A percentile compares a stretch with the other conserved stretches of the same genome.
These are phyloP conservation scores for Hemicentrotus pulcherrimus DNA, from an alignment of 35 echinoderm and acorn worm genomes.

Conservation along the genomic window DNA sequence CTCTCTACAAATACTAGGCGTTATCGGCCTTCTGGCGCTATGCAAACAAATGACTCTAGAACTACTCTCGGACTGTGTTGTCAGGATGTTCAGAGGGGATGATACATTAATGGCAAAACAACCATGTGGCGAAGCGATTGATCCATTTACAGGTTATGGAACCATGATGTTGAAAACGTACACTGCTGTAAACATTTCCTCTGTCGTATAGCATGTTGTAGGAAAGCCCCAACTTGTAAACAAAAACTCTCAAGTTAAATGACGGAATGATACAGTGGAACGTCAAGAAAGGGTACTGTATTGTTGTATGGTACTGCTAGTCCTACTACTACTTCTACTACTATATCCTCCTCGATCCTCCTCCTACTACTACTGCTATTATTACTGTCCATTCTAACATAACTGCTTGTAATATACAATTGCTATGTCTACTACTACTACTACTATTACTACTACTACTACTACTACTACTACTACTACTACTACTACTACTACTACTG, in stretches of 20 bases:
- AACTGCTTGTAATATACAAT: not conserved
- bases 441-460: not conserved
- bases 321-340: too few relatives aligned
- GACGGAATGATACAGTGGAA: not conserved
- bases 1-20: too few relatives aligned
- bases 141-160: not conserved
- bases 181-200: not conserved
- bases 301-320: not conserved
- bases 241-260: not conserved
- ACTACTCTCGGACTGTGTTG: not conserved
- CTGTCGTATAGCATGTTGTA: not conserved
- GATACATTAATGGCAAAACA: not conserved
- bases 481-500: not conserved
- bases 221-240: not conserved
- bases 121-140: not conserved
- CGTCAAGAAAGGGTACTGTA: not conserved
- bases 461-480: not conserved
- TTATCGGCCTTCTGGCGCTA: too few relatives aligned
- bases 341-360: too few relatives aligned
- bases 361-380: too few relatives aligned
- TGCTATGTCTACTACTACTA: not conserved
- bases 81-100: not conserved
- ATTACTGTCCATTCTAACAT: too few relatives aligned
- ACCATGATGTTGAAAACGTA: not conserved
- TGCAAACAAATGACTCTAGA: too few relatives aligned